phyloP scores from a whole-genome alignment of 2,797 vertebrate genomes.

The Cheirogaleus major region DNA sequence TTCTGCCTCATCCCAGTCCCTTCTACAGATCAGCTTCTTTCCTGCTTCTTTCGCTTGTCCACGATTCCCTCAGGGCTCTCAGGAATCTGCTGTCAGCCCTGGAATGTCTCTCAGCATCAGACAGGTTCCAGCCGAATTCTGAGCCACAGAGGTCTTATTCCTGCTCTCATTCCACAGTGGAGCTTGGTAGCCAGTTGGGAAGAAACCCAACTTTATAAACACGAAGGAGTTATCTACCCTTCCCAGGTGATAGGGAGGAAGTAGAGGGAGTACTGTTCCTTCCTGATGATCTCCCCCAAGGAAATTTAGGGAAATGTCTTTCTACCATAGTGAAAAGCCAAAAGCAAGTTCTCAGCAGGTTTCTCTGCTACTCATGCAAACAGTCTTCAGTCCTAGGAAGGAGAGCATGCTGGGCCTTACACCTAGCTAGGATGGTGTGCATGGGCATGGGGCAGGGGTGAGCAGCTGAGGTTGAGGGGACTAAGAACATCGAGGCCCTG shows the following conservation, averaged over 20 bases:
- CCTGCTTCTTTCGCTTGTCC: background rate
- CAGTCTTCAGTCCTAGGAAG: background rate
- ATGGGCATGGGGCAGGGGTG: background rate
- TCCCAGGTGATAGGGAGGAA: background rate
- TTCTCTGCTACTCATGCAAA: background rate
- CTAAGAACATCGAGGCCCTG: background rate
- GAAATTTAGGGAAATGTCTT: background rate
- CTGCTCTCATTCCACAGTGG: background rate
- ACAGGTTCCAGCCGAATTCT: background rate
- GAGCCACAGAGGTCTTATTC: background rate
- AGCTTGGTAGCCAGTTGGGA: background rate
- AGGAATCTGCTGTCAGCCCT: background rate
- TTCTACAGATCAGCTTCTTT: background rate
- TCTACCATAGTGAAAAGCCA: background rate
- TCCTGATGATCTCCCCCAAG: background rate
- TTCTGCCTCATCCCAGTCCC: background rate
- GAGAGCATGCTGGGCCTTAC: background rate
- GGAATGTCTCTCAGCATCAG: background rate
- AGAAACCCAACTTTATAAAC: background rate
- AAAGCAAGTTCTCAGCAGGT: constrained; percentile 22
- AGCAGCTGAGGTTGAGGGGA: background rate
- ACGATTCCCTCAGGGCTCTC: background rate
- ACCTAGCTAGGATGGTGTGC: background rate
- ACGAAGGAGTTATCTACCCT: background rate
- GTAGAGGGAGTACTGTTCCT: background rate